Percentiles rank a stretch among this genome's conserved stretches.
These are phyloP conservation scores for Microctonus brassicae DNA, from an alignment of 2,888 invertebrate species.

Conservation along the genomic window DNA sequence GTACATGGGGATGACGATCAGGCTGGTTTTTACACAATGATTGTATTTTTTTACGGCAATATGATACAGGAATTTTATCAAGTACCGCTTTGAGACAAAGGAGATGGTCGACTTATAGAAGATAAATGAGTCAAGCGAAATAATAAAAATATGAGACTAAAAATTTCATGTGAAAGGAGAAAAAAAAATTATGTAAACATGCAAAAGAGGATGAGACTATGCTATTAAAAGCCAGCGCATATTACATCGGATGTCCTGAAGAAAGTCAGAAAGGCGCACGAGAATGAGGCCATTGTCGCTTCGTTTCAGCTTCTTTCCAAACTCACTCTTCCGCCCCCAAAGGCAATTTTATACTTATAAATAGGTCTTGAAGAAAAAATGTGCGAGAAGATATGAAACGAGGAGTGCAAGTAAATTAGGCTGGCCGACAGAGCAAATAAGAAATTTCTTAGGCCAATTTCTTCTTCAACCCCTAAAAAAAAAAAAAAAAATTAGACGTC, in stretches of 20 bases:
- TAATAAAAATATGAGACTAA: neutral
- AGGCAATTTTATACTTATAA: conserved; percentile 71
- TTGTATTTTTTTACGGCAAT: neutral
- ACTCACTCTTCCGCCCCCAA: conserved; percentile 13
- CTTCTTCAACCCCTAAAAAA: conserved; percentile 54
- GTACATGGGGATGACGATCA: conserved; percentile 37
- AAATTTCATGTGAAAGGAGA: neutral
- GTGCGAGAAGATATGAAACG: conserved; percentile 56
- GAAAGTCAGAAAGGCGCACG: conserved; percentile 41
- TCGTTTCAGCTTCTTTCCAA: conserved; percentile 24
- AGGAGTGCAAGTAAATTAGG: conserved; percentile 84
- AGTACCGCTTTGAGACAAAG: neutral
- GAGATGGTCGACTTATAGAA: neutral
- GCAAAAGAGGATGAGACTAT: neutral
- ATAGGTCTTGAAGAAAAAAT: conserved; percentile 76
- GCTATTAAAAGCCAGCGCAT: conserved; percentile 47
- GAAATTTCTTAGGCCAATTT: conserved; percentile 74
- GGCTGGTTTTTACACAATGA: neutral
- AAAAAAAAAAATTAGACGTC: conserved; percentile 64
- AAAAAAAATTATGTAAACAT: neutral
- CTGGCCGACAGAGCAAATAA: conserved; percentile 77
- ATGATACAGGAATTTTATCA: neutral
- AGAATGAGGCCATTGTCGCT: conserved; percentile 43
- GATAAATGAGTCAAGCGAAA: neutral
- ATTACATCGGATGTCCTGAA: conserved; percentile 44